Evolutionary conservation across 2,888 invertebrate genomes (phyloP).

Genomic region (Idaea dimidiata): DNA sequence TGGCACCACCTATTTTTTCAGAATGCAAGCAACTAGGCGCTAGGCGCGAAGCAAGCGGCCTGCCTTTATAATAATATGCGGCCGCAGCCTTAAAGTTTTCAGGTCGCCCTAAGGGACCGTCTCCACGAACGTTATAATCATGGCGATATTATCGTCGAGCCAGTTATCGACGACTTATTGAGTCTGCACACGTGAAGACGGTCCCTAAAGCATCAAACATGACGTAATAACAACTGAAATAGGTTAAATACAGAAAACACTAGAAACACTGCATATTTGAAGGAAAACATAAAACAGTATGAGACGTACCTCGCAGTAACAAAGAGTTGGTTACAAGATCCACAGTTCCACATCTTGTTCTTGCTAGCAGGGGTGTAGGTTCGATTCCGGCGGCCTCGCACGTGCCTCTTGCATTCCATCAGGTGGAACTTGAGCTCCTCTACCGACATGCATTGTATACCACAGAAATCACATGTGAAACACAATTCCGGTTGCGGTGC

Average conservation of each 20-base stretch:
- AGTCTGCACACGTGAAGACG: too few species aligned
- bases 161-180: too few species aligned
- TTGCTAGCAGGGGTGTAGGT: slow-evolving; percentile 47
- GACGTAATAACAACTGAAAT: too few species aligned
- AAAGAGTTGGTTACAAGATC: slow-evolving; percentile 73
- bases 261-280: neutral
- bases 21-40: too few species aligned
- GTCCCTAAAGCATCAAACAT: too few species aligned
- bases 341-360: slow-evolving; percentile 76
- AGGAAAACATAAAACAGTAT: slow-evolving; percentile 3
- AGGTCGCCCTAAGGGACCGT: too few species aligned
- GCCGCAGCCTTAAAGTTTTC: too few species aligned
- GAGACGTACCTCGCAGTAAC: slow-evolving; percentile 61
- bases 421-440: slow-evolving; percentile 52
- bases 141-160: too few species aligned
- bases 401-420: slow-evolving; percentile 39
- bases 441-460: slow-evolving; percentile 42
- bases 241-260: neutral
- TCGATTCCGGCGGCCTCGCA: slow-evolving; percentile 37
- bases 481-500: slow-evolving; percentile 36
- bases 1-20: too few species aligned
- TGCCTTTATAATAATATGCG: too few species aligned
- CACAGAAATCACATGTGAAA: slow-evolving; percentile 50
- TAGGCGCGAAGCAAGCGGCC: too few species aligned
- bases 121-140: too few species aligned